A percentile compares a stretch with the other conserved stretches of the same genome.
Conservation (phyloP, 2,888 invertebrate genomes). For the Drosophila meridiana region DNA sequence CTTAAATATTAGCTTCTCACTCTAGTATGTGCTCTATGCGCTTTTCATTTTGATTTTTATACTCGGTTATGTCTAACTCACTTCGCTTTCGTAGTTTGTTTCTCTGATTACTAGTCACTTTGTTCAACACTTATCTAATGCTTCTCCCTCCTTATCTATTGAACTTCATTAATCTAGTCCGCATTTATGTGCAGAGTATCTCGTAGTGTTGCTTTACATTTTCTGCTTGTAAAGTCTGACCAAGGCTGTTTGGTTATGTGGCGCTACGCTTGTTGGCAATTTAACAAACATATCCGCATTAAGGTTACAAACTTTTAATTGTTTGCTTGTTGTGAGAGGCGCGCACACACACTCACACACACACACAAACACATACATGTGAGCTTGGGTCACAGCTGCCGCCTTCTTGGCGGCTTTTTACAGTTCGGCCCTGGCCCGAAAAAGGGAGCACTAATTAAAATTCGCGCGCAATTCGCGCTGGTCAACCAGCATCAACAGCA, state of each 20-base stretch:
- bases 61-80: too few species aligned
- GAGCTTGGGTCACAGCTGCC: slow-evolving; percentile 61
- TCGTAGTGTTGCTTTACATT: background rate
- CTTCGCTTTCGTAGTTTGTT: background rate
- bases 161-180: too few species aligned
- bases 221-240: background rate
- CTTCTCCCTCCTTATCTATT: background rate
- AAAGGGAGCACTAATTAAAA: slow-evolving; percentile 77
- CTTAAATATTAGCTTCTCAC: background rate
- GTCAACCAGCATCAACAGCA: slow-evolving; percentile 66
- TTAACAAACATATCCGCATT: slow-evolving; percentile 82
- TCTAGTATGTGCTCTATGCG: background rate
- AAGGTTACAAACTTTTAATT: slow-evolving; percentile 81
- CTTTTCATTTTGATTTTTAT: too few species aligned
- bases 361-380: slow-evolving; percentile 11
- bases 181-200: slow-evolving; percentile 7
- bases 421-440: slow-evolving; percentile 27
- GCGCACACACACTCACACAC: slow-evolving; percentile 36
- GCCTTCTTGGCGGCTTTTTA: slow-evolving; percentile 37
- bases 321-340: slow-evolving; percentile 76
- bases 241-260: slow-evolving; percentile 27
- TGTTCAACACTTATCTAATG: background rate
- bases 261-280: slow-evolving; percentile 65
- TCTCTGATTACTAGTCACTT: background rate
- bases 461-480: slow-evolving; percentile 78